Conservation (phyloP, 2,888 invertebrate genomes). For the Meiosimyza platycephala region DNA sequence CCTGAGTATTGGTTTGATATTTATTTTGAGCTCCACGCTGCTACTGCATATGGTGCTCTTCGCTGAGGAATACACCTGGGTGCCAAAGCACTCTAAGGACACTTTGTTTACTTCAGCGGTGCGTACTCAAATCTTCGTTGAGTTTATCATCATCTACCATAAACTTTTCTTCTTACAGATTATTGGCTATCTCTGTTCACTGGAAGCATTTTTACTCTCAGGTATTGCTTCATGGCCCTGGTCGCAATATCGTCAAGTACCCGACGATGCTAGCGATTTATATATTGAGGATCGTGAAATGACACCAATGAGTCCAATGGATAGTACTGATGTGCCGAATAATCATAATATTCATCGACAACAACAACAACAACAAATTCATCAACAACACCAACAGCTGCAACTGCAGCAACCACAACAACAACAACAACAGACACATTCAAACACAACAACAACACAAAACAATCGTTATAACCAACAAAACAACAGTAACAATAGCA, state of each 20-base stretch:
- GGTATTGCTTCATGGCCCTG: conserved; percentile 72
- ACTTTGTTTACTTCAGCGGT: conserved; percentile 76
- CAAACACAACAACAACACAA: conserved; percentile 65
- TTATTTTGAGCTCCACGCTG: conserved; percentile 77
- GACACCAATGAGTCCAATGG: conserved; percentile 69
- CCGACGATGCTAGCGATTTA: conserved; percentile 73
- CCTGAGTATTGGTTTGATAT: conserved; percentile 78
- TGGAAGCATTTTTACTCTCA: conserved; percentile 72
- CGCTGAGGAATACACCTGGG: conserved; percentile 76
- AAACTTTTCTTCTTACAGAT: conserved; percentile 65
- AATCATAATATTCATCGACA: conserved; percentile 55
- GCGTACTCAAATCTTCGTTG: conserved; percentile 40
- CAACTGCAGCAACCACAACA: conserved; percentile 53
- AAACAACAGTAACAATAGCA: conserved; percentile 50
- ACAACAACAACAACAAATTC: conserved; percentile 50
- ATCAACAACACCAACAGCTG: conserved; percentile 66
- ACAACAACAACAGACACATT: conserved; percentile 55
- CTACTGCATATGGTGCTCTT: conserved; percentile 77
- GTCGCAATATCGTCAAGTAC: conserved; percentile 72
- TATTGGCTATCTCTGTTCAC: conserved; percentile 73
- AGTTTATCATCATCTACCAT: not conserved
- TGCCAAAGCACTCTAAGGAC: conserved; percentile 78
- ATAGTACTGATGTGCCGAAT: conserved; percentile 66
- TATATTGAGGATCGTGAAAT: conserved; percentile 70
- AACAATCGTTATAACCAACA: conserved; percentile 49